Percentiles rank a stretch among this genome's conserved stretches.
Conservation (phyloP, 2,888 invertebrate genomes). For the Trissoscelio sp. region DNA sequence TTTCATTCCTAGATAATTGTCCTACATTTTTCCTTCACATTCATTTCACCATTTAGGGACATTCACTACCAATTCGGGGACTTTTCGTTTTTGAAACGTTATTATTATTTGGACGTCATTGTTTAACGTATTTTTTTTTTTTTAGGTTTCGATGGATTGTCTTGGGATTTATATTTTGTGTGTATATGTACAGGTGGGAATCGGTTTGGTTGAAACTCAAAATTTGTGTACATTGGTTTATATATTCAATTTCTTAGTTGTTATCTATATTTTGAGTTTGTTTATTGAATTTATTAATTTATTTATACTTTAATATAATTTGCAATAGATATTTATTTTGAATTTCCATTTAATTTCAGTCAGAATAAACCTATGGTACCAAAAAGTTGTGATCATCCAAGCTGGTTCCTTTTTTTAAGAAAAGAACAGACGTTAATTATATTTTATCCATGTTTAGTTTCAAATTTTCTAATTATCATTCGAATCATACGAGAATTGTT, state of each 20-base stretch:
- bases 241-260: neutral
- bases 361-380: neutral
- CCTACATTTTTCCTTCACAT: neutral
- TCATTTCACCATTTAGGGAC: conserved; percentile 44
- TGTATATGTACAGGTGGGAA: neutral
- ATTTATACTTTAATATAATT: no score
- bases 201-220: conserved; percentile 4
- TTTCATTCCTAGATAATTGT: no score
- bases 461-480: conserved; percentile 24
- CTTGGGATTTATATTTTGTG: conserved; percentile 8
- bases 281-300: no score
- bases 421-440: neutral
- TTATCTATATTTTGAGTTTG: no score
- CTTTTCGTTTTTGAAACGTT: conserved; percentile 11
- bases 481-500: conserved; percentile 44
- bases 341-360: neutral
- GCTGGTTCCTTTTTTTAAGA: conserved; percentile 6
- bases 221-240: neutral
- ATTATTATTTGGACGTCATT: conserved; percentile 4
- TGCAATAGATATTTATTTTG: no score
- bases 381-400: neutral
- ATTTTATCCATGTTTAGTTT: conserved; percentile 35
- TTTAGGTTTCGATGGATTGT: conserved; percentile 37
- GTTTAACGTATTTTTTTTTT: neutral
- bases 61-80: conserved; percentile 28